Conservation (phyloP, 2,797 vertebrate genomes). For the Falco naumanni region DNA sequence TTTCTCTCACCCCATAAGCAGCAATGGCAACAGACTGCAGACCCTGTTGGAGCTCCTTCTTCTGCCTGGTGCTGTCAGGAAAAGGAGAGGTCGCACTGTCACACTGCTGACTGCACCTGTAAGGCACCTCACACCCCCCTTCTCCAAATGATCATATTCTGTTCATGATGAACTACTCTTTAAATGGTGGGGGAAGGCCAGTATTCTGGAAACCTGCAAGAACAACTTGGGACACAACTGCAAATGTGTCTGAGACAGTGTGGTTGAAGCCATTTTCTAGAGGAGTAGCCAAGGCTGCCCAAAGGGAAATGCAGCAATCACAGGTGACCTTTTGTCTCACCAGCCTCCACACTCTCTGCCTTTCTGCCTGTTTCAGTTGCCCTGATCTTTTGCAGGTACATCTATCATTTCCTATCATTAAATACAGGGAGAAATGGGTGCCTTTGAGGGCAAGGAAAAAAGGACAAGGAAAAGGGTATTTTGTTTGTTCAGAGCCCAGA, state of each 20-base stretch:
- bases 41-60: not conserved
- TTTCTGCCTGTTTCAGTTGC: not conserved
- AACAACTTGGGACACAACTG: not conserved
- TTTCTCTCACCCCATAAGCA: not conserved
- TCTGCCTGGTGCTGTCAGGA: not conserved
- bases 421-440: not conserved
- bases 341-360: not conserved
- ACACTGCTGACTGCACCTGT: not conserved
- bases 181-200: not conserved
- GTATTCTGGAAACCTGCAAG: not conserved
- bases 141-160: not conserved
- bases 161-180: not conserved
- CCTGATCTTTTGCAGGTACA: not conserved
- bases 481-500: not conserved
- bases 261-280: not conserved
- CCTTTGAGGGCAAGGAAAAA: not conserved
- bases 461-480: not conserved
- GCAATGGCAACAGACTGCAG: not conserved
- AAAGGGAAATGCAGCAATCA: not conserved
- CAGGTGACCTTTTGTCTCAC: not conserved
- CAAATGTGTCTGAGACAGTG: not conserved
- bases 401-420: not conserved
- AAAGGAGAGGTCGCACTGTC: not conserved
- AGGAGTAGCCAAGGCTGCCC: not conserved
- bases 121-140: not conserved